Conservation (phyloP, 2,113 vertebrate genomes). For the Coryphaenoides rupestris region DNA sequence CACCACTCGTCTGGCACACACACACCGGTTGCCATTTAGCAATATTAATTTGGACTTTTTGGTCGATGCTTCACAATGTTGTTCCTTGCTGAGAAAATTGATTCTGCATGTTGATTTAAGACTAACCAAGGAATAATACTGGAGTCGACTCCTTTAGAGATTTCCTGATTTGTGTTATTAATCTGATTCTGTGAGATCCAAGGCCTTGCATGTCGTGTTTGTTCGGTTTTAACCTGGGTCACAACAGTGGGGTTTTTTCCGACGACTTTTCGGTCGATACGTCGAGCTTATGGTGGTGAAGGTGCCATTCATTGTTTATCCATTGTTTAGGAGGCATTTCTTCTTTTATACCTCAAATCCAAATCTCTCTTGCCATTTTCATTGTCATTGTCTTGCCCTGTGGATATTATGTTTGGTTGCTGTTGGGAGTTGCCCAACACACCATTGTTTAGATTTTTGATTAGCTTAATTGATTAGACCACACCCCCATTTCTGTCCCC, state of each 20-base stretch:
- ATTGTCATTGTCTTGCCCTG: too few species aligned
- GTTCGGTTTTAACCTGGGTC: neutral
- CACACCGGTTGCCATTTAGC: conserved; percentile 26
- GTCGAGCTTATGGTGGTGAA: too few species aligned
- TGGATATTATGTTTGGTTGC: too few species aligned
- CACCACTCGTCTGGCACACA: conserved; percentile 8
- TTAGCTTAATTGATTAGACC: neutral
- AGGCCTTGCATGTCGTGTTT: neutral
- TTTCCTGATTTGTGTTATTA: neutral
- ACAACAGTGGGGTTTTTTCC: neutral
- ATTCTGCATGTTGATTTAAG: conserved; percentile 53
- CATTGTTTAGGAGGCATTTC: too few species aligned
- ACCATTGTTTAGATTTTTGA: too few species aligned
- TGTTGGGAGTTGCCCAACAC: too few species aligned
- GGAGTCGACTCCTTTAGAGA: conserved; percentile 13
- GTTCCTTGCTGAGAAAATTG: conserved; percentile 35
- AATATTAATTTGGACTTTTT: conserved; percentile 9
- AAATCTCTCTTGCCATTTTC: too few species aligned
- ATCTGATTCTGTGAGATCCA: too few species aligned
- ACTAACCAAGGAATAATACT: conserved; percentile 27
- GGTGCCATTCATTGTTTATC: too few species aligned
- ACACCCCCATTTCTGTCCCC: neutral
- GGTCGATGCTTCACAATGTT: too few species aligned
- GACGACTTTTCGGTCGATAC: too few species aligned
- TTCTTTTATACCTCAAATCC: too few species aligned